Evolutionary conservation across 2,113 vertebrate species (phyloP).

Genomic region (Macquaria australasica): DNA sequence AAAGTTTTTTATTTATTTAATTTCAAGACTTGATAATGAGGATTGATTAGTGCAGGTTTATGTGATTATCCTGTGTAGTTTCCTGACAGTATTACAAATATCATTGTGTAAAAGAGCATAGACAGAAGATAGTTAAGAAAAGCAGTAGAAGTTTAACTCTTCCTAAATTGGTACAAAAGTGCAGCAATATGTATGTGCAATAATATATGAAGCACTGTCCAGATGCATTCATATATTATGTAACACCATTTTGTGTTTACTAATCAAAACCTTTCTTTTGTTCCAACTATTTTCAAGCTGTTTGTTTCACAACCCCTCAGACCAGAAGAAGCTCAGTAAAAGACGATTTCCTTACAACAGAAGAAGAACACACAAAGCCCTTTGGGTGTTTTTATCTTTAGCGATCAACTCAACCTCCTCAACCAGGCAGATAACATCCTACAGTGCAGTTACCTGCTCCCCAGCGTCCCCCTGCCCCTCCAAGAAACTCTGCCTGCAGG

Average conservation of each 20-base stretch:
- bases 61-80: background rate
- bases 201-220: background rate
- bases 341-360: slow-evolving; percentile 25
- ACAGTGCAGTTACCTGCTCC: slow-evolving; percentile 5
- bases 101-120: background rate
- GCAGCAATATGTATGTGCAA: background rate
- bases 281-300: slow-evolving; percentile 19
- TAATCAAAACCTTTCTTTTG: slow-evolving; percentile 3
- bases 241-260: background rate
- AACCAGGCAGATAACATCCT: slow-evolving; percentile 10
- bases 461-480: background rate
- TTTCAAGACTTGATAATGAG: background rate
- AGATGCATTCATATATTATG: too few species aligned
- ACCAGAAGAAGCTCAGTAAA: slow-evolving; percentile 40
- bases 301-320: slow-evolving; percentile 2
- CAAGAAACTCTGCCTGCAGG: slow-evolving; percentile 24
- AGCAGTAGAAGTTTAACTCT: background rate
- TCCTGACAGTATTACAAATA: background rate
- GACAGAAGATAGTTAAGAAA: background rate
- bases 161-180: background rate
- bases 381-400: slow-evolving; percentile 8
- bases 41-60: background rate
- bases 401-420: slow-evolving; percentile 9
- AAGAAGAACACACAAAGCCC: slow-evolving; percentile 13
- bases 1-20: background rate